Evolutionary conservation across 2,797 vertebrate species (phyloP), one percentile per base, ranked within the genome.

Genomic region (Schizothorax lantsangensis): DNA sequence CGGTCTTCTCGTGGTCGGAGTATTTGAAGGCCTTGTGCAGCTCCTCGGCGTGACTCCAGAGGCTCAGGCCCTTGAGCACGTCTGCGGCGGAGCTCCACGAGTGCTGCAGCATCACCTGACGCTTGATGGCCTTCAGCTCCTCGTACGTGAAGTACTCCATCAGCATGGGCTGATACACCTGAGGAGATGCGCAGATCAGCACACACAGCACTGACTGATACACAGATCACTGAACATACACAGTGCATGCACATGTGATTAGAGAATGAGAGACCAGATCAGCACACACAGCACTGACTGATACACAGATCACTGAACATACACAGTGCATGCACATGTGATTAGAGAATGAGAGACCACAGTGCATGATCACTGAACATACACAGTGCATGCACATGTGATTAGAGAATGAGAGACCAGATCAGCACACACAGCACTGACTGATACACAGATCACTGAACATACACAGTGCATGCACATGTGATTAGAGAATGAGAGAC

Each of bases 111-210:
- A 99, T 99, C 94, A 99, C 98, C 94, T 98, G 97, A 91, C 98
- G 98, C 94, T 99, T 99, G 91, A 99, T 99, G 93, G 97, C 98
- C 93, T 99, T 99, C 86, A 99, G 91, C 94, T 99, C 98, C 91
- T 99, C 98, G 0, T 99, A 99, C 75, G 97, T 97, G 91, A 99
- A 99, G 94, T 99, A 98, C 94, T 99, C 95, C 98, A 99, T 99
- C 92, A 99, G 96, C 98, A 99, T 98, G 54, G 98, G 98, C 96
- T 99, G 98, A 91, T 99, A 99, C 90, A 99, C 98, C 98, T 99
- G 92, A 14, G 23, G 23, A 17, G 11, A 89, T 68, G 0, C 71
- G 43, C 54, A 43, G 23, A 79, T 79, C 1, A 82, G 7, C 62
- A 66, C n/a, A 19, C 81, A 47, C 59, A 47, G n/a, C 12, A 11